Evolutionary conservation across 2,113 vertebrate genomes (phyloP), one percentile per base, ranked within the genome.

Genomic region (Empidonax traillii): DNA sequence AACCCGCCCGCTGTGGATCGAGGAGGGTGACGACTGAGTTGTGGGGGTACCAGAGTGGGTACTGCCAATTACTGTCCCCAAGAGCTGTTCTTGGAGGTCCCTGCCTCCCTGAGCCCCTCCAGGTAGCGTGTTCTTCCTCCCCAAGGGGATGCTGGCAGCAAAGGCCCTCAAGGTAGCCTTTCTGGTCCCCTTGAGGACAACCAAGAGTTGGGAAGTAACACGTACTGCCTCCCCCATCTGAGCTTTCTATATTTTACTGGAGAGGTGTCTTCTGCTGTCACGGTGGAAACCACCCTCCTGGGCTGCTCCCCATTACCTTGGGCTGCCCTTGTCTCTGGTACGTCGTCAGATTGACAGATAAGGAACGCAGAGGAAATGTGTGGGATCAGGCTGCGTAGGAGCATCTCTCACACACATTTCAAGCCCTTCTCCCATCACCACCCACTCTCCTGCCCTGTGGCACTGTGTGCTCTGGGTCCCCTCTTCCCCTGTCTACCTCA

Each of bases 1-100:
- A 92, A 94, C 91, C 18, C 97, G 96, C 81, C 97, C 98, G 0
- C 96, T 98, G 90, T 98, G 98, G 98, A 93, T 98, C 2, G 98
- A 98, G 72, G 93, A 96, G 4, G 78, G 76, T 0, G 47, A 96
- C 0, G 71, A 93, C 77, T 97, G 94, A 98, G 22, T 14, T 47
- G 27, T 47, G 27, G 25, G 16, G 24, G 12, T 33, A 8, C 59
- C 68, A 22, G 65, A 53, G 41, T 0, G 1, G 68, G 44, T 55
- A 4, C 71, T 80, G 52, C 16, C 43, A 55, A 18, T 65, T 63
- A 3, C 69, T 12, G 2, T 41, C 37, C 59, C 24, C 18, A 43
- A 4, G 73, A 78, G 68, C 24, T 37, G 53, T 66, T 74, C 56
- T 85, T 0, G 3, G 86, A 95, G 77, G 44, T 52, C 55, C 10